phyloP scores from a whole-genome alignment of 2,888 invertebrate genomes.

The Isotomurus palustris region DNA sequence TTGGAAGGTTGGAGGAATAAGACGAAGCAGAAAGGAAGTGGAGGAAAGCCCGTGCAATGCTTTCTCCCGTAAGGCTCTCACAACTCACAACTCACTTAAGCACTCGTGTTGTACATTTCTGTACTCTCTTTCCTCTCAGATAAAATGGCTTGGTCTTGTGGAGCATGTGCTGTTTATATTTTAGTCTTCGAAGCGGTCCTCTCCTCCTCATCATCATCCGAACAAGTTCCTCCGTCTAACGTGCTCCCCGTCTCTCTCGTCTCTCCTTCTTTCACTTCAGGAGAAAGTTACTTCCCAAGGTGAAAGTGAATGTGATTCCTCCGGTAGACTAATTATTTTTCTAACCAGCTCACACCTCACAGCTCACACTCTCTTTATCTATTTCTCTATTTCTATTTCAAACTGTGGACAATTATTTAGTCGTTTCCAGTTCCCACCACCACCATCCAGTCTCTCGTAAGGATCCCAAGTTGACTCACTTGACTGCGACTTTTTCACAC shows the following conservation, averaged over 20 bases:
- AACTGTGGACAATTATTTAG: no score
- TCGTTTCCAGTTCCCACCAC: no score
- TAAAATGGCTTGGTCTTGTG: constrained; percentile 41
- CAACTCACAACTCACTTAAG: no score
- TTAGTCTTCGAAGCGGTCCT: constrained; percentile 26
- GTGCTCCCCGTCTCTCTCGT: constrained; percentile 30
- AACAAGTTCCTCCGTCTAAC: constrained; percentile 30
- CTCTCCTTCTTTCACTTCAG: constrained; percentile 28
- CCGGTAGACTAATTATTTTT: constrained; percentile 36
- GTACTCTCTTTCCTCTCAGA: constrained; percentile 1
- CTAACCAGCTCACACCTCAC: background rate
- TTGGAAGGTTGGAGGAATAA: background rate
- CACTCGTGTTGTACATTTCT: no score
- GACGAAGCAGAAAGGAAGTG: no score
- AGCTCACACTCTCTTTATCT: background rate
- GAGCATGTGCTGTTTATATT: constrained; percentile 47
- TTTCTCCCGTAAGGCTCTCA: no score
- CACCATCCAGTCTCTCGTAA: no score
- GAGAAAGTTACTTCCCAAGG: constrained; percentile 41
- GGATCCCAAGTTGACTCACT: no score
- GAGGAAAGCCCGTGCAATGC: no score
- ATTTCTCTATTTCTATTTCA: background rate
- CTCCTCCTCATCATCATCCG: no score
- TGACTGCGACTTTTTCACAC: constrained; percentile 9
- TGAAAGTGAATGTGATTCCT: constrained; percentile 42